Evolutionary conservation across 2,113 vertebrate genomes (phyloP), one percentile per base, ranked within the genome.

Genomic region (Promerops cafer): DNA sequence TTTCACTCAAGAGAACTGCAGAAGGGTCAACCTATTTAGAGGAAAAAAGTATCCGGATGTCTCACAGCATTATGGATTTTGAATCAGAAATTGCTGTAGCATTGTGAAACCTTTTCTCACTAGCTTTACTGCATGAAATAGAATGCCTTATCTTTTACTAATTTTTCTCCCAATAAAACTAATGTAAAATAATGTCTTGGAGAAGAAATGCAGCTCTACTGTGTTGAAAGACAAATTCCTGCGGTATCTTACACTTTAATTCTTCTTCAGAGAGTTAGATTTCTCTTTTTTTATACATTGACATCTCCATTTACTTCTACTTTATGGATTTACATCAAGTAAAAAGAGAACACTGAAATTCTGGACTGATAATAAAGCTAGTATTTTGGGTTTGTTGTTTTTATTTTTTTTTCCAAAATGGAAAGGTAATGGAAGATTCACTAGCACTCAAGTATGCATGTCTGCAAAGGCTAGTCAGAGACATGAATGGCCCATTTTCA

Each of bases 1-100:
- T 95, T 96, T 96, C 74, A 87, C 93, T 81, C 93, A 92, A 70
- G 93, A 95, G 86, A 91, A 57, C 74, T 65, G 31, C 65, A 94
- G 77, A 92, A 82, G 91, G 77, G 87, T 96, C 93, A 95, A 20
- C 40, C 12, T 75, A 85, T 68, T 91, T 33, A 93, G 69, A 84
- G 39, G 37, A 19, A 94, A 95, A 70, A 84, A 26, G 33, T 33
- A 82, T 87, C 83, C 93, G 84, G 83, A 94, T 94, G 87, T 95
- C 81, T 94, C 37, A 60, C 28, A 91, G 45, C 18, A 61, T 60
- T 87, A 87, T 27, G 47, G 77, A 44, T 18, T 91, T 59, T 65
- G 81, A 93, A 84, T 61, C 28, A 89, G 52, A 89, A 94, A 76
- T 78, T 82, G 37, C 69, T 69, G 60, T 33, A 74, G 30, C 33